These are phyloP conservation scores for Haliclystus octoradiatus DNA, from an alignment of 30 jellyfish, hydroid and myxozoan genomes.

Conservation along the genomic window DNA sequence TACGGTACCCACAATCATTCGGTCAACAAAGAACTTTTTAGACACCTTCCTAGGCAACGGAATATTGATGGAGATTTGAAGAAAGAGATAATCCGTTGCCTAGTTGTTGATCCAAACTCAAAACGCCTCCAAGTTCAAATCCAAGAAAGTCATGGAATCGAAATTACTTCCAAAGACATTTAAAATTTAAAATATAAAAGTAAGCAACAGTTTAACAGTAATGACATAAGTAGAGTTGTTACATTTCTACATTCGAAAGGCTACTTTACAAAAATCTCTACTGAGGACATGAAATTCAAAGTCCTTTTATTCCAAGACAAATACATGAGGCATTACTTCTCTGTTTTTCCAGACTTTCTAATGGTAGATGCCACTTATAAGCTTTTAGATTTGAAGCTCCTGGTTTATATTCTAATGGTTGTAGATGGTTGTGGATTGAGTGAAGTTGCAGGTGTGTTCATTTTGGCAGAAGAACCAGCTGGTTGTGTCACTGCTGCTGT, in stretches of 20 bases:
- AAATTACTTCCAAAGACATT: constrained; percentile 24
- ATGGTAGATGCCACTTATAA: constrained; percentile 48
- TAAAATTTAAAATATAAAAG: constrained; percentile 13
- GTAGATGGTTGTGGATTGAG: constrained; percentile 38
- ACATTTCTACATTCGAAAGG: constrained; percentile 6
- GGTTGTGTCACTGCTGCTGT: constrained; percentile 13
- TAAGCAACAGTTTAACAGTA: constrained; percentile 10
- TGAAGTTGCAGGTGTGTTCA: constrained; percentile 19
- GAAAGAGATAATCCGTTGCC: constrained; percentile 9
- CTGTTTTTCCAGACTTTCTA: constrained; percentile 21
- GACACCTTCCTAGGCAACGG: constrained; percentile 36
- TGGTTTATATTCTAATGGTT: too few species aligned
- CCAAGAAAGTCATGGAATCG: too few species aligned
- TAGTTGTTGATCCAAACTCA: constrained; percentile 12
- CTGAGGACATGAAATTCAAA: too few species aligned
- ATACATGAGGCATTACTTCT: constrained; percentile 6
- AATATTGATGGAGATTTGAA: constrained; percentile 4
- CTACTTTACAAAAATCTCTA: not conserved
- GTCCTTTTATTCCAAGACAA: constrained; percentile 20
- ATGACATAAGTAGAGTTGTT: constrained; percentile 17
- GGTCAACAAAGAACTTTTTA: constrained; percentile 7
- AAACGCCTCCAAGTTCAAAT: constrained; percentile 13
- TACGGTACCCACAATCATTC: constrained; percentile 24
- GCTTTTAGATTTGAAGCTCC: constrained; percentile 29
- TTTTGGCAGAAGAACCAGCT: constrained; percentile 28